Evolutionary conservation across 2,888 invertebrate species (phyloP).

Genomic region (Andricus curvator): DNA sequence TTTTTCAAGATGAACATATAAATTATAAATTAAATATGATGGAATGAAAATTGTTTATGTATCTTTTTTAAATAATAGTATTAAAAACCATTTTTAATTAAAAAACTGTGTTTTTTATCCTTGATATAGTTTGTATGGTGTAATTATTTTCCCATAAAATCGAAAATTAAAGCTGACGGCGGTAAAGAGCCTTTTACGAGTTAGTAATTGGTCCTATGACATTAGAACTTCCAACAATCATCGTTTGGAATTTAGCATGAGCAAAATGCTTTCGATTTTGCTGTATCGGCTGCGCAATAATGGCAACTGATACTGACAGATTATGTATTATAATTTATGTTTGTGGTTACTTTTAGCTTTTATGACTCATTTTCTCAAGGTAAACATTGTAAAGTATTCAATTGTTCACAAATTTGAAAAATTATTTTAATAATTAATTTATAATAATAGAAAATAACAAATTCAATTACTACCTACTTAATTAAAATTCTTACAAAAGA

Average conservation of each 20-base stretch:
- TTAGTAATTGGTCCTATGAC: background rate
- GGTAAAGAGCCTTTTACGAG: background rate
- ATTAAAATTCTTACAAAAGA: background rate
- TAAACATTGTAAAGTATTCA: background rate
- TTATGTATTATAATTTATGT: background rate
- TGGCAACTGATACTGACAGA: background rate
- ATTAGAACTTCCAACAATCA: background rate
- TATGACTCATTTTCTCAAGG: background rate
- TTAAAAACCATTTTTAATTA: background rate
- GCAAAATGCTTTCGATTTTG: no score
- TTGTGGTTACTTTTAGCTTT: background rate
- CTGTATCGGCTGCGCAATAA: background rate
- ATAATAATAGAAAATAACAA: no score
- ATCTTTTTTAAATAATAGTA: no score
- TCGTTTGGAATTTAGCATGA: background rate
- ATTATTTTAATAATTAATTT: no score
- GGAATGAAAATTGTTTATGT: background rate
- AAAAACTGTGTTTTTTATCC: background rate
- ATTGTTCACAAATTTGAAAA: no score
- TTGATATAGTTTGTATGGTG: background rate
- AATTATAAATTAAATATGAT: background rate
- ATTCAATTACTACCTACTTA: no score
- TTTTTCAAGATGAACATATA: background rate
- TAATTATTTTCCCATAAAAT: background rate
- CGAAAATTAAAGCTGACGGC: background rate